Evolutionary conservation across 2,113 vertebrate genomes (phyloP).

Genomic region (Pangasianodon gigas): DNA sequence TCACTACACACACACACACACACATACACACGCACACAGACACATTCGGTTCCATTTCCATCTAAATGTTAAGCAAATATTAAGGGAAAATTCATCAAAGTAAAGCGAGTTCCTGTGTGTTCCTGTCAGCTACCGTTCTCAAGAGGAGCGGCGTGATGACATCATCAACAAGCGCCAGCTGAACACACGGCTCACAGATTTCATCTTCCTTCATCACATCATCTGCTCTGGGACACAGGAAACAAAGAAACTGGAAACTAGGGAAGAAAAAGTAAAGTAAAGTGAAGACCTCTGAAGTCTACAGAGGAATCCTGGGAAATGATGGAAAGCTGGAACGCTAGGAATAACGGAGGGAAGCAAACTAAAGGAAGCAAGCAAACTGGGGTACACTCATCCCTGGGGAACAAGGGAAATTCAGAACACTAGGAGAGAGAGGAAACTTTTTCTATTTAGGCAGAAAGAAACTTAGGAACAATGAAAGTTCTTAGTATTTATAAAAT

Average conservation of each 20-base stretch:
- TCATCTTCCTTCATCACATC: neutral
- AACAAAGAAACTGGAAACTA: neutral
- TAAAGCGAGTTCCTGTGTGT: neutral
- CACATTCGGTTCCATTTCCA: neutral
- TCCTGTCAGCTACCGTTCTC: neutral
- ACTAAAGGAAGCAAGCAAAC: neutral
- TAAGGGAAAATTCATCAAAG: neutral
- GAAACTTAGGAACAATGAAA: neutral
- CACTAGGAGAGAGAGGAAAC: neutral
- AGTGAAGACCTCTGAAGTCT: neutral
- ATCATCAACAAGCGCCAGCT: neutral
- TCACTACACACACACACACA: constrained; percentile 18
- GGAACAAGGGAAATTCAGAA: neutral
- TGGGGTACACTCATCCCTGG: neutral
- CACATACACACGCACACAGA: constrained; percentile 19
- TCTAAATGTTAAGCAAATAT: constrained; percentile 3
- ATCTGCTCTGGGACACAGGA: neutral
- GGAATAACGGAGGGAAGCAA: neutral
- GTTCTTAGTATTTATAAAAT: too few species aligned
- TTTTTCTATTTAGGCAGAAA: neutral
- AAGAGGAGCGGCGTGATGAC: neutral
- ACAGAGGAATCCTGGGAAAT: neutral
- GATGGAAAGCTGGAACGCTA: neutral
- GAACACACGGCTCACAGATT: neutral
- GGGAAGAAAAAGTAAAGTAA: neutral